phyloP scores from a whole-genome alignment of 2,888 invertebrate genomes.

The Melanostoma mellinum region DNA sequence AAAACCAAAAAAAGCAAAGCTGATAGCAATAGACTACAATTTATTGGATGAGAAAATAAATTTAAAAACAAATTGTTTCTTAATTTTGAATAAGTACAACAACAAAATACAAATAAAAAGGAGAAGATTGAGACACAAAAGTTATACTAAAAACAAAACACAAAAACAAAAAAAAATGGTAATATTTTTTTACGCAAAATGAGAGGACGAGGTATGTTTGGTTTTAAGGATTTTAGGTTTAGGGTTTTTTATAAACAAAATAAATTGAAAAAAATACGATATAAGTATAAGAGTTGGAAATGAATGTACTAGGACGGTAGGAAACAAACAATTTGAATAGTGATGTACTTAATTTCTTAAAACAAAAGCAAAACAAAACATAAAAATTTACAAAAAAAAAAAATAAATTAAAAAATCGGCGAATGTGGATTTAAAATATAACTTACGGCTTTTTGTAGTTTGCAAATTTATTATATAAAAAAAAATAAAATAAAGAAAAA shows the following conservation, averaged over 20 bases:
- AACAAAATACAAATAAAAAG: constrained; percentile 37
- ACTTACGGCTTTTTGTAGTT: constrained; percentile 68
- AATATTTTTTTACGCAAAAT: constrained; percentile 67
- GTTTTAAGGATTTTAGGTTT: constrained; percentile 63
- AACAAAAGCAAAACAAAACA: constrained; percentile 4
- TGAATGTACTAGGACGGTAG: constrained; percentile 52
- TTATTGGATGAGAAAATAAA: neutral
- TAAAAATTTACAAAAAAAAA: constrained; percentile 5
- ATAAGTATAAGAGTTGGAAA: constrained; percentile 62
- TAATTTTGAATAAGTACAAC: constrained; percentile 19
- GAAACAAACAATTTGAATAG: constrained; percentile 49
- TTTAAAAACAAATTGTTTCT: constrained; percentile 3
- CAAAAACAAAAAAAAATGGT: constrained; percentile 13
- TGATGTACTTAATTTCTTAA: constrained; percentile 34
- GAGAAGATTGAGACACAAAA: constrained; percentile 25
- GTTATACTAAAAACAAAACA: constrained; percentile 26
- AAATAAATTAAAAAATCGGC: constrained; percentile 23
- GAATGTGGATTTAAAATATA: constrained; percentile 40
- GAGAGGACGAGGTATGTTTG: constrained; percentile 55
- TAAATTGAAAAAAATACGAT: constrained; percentile 59
- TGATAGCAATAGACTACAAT: constrained; percentile 51
- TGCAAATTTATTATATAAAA: constrained; percentile 49
- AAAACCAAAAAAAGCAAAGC: constrained; percentile 17
- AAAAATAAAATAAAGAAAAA: constrained; percentile 33
- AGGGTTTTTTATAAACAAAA: constrained; percentile 67